Evolutionary conservation across 2,888 invertebrate species (phyloP).

Genomic region (Aproaerema taeniolella): DNA sequence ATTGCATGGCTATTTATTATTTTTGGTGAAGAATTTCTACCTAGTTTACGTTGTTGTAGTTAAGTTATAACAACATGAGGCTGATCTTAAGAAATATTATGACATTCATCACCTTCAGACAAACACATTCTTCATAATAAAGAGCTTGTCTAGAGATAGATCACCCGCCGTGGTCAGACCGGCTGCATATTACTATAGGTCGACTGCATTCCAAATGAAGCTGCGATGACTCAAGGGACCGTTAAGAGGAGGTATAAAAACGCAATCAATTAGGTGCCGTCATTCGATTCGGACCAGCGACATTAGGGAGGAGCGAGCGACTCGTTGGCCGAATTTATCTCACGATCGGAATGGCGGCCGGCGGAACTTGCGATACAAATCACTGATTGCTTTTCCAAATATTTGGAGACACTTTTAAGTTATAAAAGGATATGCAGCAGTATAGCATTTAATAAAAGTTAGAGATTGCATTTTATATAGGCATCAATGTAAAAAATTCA

Average conservation of each 20-base stretch:
- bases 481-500: too few species aligned
- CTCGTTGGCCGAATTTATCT: conserved; percentile 53
- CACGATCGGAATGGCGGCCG: conserved; percentile 27
- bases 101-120: too few species aligned
- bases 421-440: conserved; percentile 4
- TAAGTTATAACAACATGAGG: too few species aligned
- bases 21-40: too few species aligned
- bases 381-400: conserved; percentile 31
- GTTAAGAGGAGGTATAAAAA: conserved; percentile 24
- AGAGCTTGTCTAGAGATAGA: too few species aligned
- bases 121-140: too few species aligned
- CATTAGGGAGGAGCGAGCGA: conserved; percentile 36
- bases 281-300: conserved; percentile 37
- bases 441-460: not conserved
- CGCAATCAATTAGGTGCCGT: conserved; percentile 41
- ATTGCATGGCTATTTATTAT: too few species aligned
- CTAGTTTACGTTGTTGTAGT: too few species aligned
- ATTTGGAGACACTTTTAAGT: conserved; percentile 28
- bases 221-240: conserved; percentile 27
- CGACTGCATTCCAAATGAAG: conserved; percentile 21
- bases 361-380: conserved; percentile 30
- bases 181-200: conserved; percentile 4
- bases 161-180: conserved; percentile 2
- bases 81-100: too few species aligned
- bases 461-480: too few species aligned